These are phyloP conservation scores for Platerodrilus igneus DNA, from an alignment of 2,888 invertebrate species.

Conservation along the genomic window DNA sequence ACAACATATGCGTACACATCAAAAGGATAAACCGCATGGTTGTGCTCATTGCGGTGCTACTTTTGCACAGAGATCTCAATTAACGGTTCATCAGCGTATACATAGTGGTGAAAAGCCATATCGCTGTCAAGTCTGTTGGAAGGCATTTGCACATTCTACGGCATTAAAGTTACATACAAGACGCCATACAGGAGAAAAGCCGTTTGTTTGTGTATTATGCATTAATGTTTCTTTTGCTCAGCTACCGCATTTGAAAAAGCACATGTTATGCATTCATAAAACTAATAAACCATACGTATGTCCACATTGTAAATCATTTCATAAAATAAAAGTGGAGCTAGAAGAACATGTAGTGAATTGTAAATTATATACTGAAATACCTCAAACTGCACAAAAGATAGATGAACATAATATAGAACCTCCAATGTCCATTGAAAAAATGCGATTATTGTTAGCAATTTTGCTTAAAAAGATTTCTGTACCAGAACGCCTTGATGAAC, in stretches of 20 bases:
- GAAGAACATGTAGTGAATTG: constrained; percentile 60
- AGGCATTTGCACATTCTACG: constrained; percentile 78
- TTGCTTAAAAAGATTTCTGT: constrained; percentile 78
- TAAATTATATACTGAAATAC: constrained; percentile 41
- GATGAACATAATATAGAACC: constrained; percentile 43
- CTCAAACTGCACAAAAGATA: constrained; percentile 32
- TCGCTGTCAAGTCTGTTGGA: constrained; percentile 73
- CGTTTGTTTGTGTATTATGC: constrained; percentile 69
- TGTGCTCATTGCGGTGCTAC: constrained; percentile 74
- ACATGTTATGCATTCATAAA: constrained; percentile 81
- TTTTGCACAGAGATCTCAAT: constrained; percentile 79
- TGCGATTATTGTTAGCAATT: constrained; percentile 75
- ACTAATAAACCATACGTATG: constrained; percentile 75
- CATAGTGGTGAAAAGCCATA: constrained; percentile 83
- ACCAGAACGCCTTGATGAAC: constrained; percentile 68
- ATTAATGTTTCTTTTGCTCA: constrained; percentile 71
- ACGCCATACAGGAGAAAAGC: constrained; percentile 81
- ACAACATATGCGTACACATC: constrained; percentile 79
- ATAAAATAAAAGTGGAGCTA: constrained; percentile 70
- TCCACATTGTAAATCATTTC: constrained; percentile 65
- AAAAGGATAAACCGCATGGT: constrained; percentile 68
- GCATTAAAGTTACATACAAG: constrained; percentile 79
- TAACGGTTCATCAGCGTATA: constrained; percentile 78
- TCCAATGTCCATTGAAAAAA: constrained; percentile 64
- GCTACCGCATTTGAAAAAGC: constrained; percentile 81